These are phyloP conservation scores for Salvelinus fontinalis DNA, from an alignment of 2,113 vertebrate species.

Conservation along the genomic window DNA sequence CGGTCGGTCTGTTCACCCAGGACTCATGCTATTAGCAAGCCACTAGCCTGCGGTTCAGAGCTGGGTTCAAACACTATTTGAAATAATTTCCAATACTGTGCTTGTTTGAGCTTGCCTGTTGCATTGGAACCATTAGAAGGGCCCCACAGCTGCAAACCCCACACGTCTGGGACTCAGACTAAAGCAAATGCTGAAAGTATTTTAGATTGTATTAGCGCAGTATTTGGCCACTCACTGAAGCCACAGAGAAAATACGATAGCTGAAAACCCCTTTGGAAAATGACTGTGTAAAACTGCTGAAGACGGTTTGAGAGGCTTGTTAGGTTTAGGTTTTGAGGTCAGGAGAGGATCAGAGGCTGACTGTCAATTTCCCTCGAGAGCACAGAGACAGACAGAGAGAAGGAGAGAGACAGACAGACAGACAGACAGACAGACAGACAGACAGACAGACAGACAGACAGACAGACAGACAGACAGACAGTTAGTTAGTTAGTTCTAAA, in stretches of 20 bases:
- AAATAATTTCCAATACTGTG: too few relatives aligned
- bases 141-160: too few relatives aligned
- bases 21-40: neutral
- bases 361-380: neutral
- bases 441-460: constrained; percentile 31
- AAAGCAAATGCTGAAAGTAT: too few relatives aligned
- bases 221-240: neutral
- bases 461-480: constrained; percentile 28
- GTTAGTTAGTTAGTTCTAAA: too few relatives aligned
- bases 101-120: neutral
- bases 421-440: constrained; percentile 28
- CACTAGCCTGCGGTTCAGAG: neutral
- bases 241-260: neutral
- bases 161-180: too few relatives aligned
- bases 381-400: constrained; percentile 24
- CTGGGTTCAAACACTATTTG: neutral
- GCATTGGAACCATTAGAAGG: too few relatives aligned
- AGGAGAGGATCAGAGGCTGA: neutral
- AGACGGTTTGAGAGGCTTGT: neutral
- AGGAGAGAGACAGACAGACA: constrained; percentile 27
- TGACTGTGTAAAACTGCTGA: neutral
- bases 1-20: neutral
- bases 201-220: too few relatives aligned
- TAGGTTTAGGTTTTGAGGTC: neutral
- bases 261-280: neutral